These are phyloP conservation scores for Yponomeuta cagnagella DNA, from an alignment of 2,888 invertebrate genomes.

Conservation along the genomic window DNA sequence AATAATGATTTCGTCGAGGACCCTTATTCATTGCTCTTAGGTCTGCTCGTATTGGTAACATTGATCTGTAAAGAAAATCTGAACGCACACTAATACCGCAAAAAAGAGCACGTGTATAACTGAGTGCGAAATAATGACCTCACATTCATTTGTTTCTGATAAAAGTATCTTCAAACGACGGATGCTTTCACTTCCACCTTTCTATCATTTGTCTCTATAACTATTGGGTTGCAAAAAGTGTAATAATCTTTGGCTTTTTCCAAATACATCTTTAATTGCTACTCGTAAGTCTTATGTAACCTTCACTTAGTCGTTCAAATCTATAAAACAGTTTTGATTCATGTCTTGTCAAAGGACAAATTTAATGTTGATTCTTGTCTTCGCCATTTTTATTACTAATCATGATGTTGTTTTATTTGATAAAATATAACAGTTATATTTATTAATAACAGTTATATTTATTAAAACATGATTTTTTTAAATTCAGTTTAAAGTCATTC, in stretches of 20 bases:
- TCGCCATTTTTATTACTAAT: too few species aligned
- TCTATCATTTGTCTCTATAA: slow-evolving; percentile 1
- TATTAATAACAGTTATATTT: too few species aligned
- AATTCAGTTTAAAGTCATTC: too few species aligned
- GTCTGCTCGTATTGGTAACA: too few species aligned
- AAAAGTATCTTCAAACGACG: not conserved
- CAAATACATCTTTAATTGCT: not conserved
- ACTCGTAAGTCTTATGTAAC: not conserved
- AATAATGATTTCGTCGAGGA: too few species aligned
- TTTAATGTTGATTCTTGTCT: not conserved
- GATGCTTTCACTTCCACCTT: slow-evolving; percentile 9
- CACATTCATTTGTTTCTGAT: not conserved
- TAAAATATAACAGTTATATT: too few species aligned
- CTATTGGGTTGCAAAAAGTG: not conserved
- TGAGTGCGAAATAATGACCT: slow-evolving; percentile 6
- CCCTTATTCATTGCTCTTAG: too few species aligned
- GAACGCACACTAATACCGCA: too few species aligned
- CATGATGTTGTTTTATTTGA: too few species aligned
- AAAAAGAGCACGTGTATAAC: not conserved
- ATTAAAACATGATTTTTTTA: too few species aligned
- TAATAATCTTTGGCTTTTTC: not conserved
- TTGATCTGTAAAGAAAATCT: too few species aligned
- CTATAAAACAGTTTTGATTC: not conserved
- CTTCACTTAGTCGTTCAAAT: not conserved
- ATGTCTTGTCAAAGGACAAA: not conserved